Base-by-base conservation (phyloP, 2,113 vertebrate genomes). In the Rhipidura dahli region DNA sequence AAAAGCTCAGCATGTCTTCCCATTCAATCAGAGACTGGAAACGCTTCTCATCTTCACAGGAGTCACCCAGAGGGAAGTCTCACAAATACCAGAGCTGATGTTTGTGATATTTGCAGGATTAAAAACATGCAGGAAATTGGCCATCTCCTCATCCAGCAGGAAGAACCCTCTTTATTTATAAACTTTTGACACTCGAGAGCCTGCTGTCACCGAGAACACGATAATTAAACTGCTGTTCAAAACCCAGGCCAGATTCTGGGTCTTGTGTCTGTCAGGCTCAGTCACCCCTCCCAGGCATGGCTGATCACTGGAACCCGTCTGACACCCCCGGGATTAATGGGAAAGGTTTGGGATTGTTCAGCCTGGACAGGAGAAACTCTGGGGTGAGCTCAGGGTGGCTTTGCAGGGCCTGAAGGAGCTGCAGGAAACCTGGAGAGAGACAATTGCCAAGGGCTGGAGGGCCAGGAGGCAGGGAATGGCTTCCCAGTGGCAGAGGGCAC, bases 1-100 rank as follows among this genome's bases (percentile, higher is more conserved):
- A 95, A 90, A 78, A 93, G n/a, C 91, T 59, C 96, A 93, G 91
- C 95, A 19, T 61, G 93, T 79, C 91, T 83, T 83, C 87, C 84
- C 81, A 65, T 91, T 91, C 93, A 87, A 4, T 50, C 77, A 28
- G 71, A 91, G 89, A 0, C 78, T 77, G 89, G 78, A 35, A 90
- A 91, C 80, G 87, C 91, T 96, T 64, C 94, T 88, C 86, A 83
- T 94, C 94, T 71, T 93, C 78, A 27, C 85, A 71, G 70, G 70
- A 96, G 37, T 87, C 70, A 96, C 79, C 63, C 89, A 68, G 51
- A 83, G 78, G 89, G 84, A 89, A 94, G 90, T 2, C 89, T 90
- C 87, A 79, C 81, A 82, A 95, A 94, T 85, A 59, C 54, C 87
- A 66, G 78, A 73, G 59, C 75, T 88, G 87, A 69, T 80, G 85